Evolutionary conservation across 2,113 vertebrate genomes (phyloP).

Genomic region (Calyptommatus sinebrachiatus): DNA sequence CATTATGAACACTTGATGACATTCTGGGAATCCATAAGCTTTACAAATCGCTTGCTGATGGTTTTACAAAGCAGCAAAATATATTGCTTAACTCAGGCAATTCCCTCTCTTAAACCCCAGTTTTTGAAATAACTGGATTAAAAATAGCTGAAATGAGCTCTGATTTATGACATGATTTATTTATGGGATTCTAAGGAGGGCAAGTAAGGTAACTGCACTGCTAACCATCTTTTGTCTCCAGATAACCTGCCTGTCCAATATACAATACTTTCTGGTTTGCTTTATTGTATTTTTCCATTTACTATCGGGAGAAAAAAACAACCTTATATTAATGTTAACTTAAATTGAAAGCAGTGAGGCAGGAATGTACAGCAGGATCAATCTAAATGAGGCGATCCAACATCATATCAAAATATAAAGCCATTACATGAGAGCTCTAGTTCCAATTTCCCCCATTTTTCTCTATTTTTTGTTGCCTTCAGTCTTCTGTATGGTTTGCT

Average conservation of each 20-base stretch:
- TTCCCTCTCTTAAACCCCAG: neutral
- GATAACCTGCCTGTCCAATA: neutral
- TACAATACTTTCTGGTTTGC: accelerated
- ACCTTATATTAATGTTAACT: neutral
- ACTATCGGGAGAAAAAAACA: neutral
- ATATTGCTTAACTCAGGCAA: neutral
- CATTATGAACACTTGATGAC: neutral
- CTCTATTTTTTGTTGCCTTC: constrained; percentile 19
- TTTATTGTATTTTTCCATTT: neutral
- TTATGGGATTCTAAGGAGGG: neutral
- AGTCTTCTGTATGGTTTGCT: constrained; percentile 16
- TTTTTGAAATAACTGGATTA: neutral
- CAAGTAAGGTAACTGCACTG: neutral
- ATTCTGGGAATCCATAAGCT: neutral
- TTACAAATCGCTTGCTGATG: neutral
- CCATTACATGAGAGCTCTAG: constrained; percentile 15
- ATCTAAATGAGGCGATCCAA: neutral
- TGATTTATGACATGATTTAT: neutral
- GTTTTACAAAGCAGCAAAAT: neutral
- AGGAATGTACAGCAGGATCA: neutral
- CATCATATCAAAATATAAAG: neutral
- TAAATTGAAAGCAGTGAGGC: neutral
- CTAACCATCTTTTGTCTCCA: neutral
- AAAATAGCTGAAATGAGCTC: neutral
- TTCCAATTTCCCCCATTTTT: neutral